Percentiles rank a stretch among this genome's conserved stretches.
Conservation (phyloP, 2,113 vertebrate species). For the Ondatra zibethicus region DNA sequence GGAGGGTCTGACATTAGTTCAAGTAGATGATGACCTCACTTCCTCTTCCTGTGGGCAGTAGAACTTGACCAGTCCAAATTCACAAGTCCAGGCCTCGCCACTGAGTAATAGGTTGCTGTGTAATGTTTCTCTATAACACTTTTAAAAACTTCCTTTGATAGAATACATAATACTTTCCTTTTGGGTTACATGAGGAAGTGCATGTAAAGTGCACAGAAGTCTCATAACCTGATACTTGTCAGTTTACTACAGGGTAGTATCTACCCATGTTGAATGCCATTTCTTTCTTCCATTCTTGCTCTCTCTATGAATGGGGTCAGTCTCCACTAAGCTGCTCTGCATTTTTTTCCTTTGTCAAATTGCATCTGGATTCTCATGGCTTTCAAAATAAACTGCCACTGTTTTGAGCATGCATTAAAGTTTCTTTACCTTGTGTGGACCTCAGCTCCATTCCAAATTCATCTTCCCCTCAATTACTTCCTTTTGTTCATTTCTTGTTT, state of each 20-base stretch:
- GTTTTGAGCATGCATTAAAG: neutral
- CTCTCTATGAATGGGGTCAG: neutral
- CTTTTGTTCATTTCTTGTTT: neutral
- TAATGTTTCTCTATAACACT: neutral
- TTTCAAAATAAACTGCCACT: slow-evolving; percentile 25
- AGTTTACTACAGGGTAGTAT: neutral
- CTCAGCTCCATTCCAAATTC: neutral
- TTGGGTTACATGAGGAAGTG: neutral
- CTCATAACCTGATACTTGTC: neutral
- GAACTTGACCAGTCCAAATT: neutral
- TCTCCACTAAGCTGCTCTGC: neutral
- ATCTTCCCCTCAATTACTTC: neutral
- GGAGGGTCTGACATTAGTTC: neutral
- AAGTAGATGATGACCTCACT: neutral
- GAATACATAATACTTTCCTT: neutral
- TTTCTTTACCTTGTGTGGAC: neutral
- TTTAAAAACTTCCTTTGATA: neutral
- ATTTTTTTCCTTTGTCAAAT: neutral
- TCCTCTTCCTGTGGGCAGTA: neutral
- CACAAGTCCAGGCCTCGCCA: neutral
- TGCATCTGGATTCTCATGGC: neutral
- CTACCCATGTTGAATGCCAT: neutral
- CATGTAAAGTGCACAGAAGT: neutral
- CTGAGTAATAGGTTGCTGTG: neutral
- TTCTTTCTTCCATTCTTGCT: neutral